Evolutionary conservation across 1,140 invertebrate species (phyloP).

Genomic region (Drosophila baimaii): DNA sequence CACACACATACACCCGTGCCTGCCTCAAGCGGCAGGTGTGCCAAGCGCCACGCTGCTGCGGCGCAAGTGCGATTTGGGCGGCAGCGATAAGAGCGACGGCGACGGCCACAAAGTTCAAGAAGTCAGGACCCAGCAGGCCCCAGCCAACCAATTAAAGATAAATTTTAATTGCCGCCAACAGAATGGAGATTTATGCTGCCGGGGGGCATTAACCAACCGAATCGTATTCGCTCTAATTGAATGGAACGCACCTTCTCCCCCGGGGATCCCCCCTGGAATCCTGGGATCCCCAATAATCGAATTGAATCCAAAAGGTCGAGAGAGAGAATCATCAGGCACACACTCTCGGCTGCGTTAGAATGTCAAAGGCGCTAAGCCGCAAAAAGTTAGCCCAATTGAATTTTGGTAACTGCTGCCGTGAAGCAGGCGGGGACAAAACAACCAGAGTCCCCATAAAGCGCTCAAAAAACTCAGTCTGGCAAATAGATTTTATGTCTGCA

Average conservation of each 20-base stretch:
- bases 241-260: conserved; percentile 20
- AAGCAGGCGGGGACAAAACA: background rate
- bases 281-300: conserved; percentile 14
- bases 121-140: conserved; percentile 29
- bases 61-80: conserved; percentile 58
- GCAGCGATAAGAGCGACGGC: conserved; percentile 66
- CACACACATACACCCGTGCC: background rate
- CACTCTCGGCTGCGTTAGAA: conserved; percentile 59
- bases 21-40: conserved; percentile 68
- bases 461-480: conserved; percentile 15
- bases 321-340: too few species aligned
- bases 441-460: conserved; percentile 3
- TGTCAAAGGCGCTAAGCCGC: conserved; percentile 51
- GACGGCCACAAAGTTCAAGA: conserved; percentile 64
- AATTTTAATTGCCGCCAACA: conserved; percentile 71
- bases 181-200: conserved; percentile 75
- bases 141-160: conserved; percentile 73
- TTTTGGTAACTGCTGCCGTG: conserved; percentile 30
- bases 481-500: conserved; percentile 32
- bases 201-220: conserved; percentile 60
- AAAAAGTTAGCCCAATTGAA: conserved; percentile 66
- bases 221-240: conserved; percentile 54
- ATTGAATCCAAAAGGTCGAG: conserved; percentile 44
- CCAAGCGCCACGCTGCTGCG: conserved; percentile 54
- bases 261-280: background rate